Base-by-base conservation (phyloP, 2,113 vertebrate genomes). In the Irena cyanogastra region DNA sequence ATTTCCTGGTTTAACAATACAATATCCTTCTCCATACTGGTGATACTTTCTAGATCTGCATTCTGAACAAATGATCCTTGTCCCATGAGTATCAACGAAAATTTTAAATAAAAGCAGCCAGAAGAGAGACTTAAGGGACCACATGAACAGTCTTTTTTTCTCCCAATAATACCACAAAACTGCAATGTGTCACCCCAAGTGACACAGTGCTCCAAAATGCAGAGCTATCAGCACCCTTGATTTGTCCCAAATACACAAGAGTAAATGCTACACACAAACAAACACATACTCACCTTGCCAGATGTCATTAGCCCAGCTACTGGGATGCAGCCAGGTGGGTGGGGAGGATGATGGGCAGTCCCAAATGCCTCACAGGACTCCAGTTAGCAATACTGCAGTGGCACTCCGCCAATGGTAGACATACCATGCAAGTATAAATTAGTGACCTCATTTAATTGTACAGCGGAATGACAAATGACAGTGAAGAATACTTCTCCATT, bases 181-280 rank as follows among this genome's bases (percentile, higher is more conserved):
- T 41, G 10, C 10, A 47, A 5, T 10, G 13, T 16, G 19, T 16
- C 47, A 49, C 12, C 3, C 16, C 16, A 76, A 33, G 16, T 23
- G 59, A 45, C 24, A 54, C 12, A 21, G 33, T 33, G 16, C 13
- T 74, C 68, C 39, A 5, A 87, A 87, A 56, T 0, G 0, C 37
- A 74, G n/a, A 60, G 50, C 50, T 72, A 19, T 33, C 41, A 35
- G 57, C 53, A 81, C 12, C 27, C 14, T 13, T 44, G 18, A 77
- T 61, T 13, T 2, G 0, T 31, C 22, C 11, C 54, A 87, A 77
- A 56, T 16, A 57, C 1, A 0, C 4, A 50, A 31, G 5, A 42
- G 30, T 35, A 78, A 87, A 57, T 50, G 37, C n/a, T 53, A 37
- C 26, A 59, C 4, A 47, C 11, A 54, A 53, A 65, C 16, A 26